These are phyloP conservation scores for Sciurus vulgaris DNA, from an alignment of 2,797 vertebrate species.

Conservation along the genomic window DNA sequence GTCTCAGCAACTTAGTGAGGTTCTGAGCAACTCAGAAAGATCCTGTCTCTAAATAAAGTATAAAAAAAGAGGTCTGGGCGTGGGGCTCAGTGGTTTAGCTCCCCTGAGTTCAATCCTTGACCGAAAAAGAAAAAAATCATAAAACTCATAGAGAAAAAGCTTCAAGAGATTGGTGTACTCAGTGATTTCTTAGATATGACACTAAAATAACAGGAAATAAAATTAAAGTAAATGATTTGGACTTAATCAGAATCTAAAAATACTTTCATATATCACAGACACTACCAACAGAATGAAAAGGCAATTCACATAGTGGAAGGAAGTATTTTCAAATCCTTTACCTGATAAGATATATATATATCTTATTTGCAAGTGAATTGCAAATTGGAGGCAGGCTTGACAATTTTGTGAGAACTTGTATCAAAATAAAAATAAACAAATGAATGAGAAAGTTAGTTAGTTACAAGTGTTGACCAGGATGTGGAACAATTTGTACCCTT, in stretches of 20 bases:
- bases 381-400: too few species aligned
- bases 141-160: not conserved
- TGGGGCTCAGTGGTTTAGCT: too few species aligned
- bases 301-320: not conserved
- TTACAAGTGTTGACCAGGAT: not conserved
- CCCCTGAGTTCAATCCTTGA: too few species aligned
- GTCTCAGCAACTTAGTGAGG: too few species aligned
- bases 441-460: not conserved
- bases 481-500: not conserved
- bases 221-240: not conserved
- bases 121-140: too few species aligned
- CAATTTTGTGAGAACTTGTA: too few species aligned
- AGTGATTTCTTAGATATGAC: not conserved
- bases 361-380: too few species aligned
- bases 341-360: not conserved
- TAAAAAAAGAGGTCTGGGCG: too few species aligned
- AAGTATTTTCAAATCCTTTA: not conserved
- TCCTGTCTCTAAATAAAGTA: too few species aligned
- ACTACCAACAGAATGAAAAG: not conserved
- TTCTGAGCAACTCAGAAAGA: too few species aligned
- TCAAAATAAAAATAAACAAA: too few species aligned
- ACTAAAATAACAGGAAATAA: too few species aligned
- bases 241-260: not conserved
- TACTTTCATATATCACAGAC: not conserved
- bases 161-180: not conserved